These are phyloP conservation scores for Ciconia maguari DNA, from an alignment of 2,113 vertebrate species.

Conservation along the genomic window DNA sequence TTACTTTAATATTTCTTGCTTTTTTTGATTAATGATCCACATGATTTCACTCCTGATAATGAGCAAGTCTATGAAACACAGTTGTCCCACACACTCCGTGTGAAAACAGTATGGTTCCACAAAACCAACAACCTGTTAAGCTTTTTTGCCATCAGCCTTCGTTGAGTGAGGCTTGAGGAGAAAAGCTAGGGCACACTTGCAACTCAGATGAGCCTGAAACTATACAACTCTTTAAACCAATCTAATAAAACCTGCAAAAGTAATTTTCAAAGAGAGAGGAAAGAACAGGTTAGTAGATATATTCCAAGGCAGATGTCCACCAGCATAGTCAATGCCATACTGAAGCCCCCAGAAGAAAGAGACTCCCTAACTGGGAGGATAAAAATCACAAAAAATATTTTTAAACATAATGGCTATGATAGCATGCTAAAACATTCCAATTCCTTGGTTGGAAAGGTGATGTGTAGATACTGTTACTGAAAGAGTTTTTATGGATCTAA, in stretches of 20 bases:
- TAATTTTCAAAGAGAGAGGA: neutral
- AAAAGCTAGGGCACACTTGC: neutral
- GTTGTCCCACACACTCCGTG: fast-evolving
- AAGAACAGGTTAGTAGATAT: neutral
- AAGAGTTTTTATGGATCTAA: neutral
- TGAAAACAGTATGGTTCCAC: neutral
- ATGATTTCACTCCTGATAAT: neutral
- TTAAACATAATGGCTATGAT: neutral
- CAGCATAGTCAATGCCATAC: neutral
- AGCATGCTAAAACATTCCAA: neutral
- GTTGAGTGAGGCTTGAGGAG: fast-evolving
- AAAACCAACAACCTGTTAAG: neutral
- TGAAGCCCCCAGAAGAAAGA: neutral
- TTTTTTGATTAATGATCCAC: neutral
- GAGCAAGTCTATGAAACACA: neutral
- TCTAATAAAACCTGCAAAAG: neutral
- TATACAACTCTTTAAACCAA: neutral
- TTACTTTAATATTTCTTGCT: neutral
- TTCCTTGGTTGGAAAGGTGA: neutral
- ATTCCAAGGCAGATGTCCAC: neutral
- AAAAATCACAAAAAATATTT: neutral
- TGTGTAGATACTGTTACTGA: neutral
- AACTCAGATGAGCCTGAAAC: neutral
- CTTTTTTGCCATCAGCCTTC: neutral
- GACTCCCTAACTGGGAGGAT: neutral